Evolutionary conservation across 2,797 vertebrate species (phyloP).

Genomic region (Crocidura indochinensis): DNA sequence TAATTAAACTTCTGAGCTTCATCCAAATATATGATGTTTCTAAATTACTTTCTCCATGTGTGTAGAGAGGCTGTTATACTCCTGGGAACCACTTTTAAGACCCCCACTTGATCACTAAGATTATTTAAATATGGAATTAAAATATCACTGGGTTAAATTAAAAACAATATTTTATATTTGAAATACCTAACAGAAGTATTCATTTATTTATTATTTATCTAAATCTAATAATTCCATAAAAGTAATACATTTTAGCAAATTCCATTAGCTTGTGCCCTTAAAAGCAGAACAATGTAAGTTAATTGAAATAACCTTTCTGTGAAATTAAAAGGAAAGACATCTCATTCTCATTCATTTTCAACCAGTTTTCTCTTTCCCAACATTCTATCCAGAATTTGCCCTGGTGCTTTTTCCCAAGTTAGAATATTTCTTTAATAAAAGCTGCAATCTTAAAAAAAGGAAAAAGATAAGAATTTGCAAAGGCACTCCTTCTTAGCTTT

Average conservation of each 20-base stretch:
- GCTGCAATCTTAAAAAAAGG: slow-evolving; percentile 46
- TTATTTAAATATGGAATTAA: not conserved
- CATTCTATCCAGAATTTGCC: not conserved
- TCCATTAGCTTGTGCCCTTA: not conserved
- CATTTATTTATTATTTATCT: not conserved
- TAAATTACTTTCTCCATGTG: not conserved
- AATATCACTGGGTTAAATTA: too few species aligned
- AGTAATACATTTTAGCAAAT: slow-evolving; percentile 29
- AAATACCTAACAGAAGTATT: not conserved
- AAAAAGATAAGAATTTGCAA: slow-evolving; percentile 41
- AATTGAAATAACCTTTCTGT: not conserved
- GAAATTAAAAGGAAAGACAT: not conserved
- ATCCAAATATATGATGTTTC: not conserved
- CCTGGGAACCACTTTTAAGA: not conserved
- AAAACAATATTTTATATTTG: slow-evolving; percentile 23
- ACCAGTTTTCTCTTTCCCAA: not conserved
- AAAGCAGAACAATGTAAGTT: slow-evolving; percentile 10
- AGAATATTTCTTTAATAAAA: slow-evolving; percentile 70
- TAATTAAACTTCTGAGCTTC: not conserved
- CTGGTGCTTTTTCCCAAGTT: slow-evolving; percentile 50
- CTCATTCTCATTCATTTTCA: slow-evolving; percentile 16
- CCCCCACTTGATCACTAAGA: not conserved
- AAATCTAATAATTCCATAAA: not conserved
- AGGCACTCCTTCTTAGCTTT: not conserved
- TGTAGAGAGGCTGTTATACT: not conserved